Evolutionary conservation across 2,888 invertebrate genomes (phyloP), one percentile per base, ranked within the genome.

Genomic region (Caenorhabditis sp.): DNA sequence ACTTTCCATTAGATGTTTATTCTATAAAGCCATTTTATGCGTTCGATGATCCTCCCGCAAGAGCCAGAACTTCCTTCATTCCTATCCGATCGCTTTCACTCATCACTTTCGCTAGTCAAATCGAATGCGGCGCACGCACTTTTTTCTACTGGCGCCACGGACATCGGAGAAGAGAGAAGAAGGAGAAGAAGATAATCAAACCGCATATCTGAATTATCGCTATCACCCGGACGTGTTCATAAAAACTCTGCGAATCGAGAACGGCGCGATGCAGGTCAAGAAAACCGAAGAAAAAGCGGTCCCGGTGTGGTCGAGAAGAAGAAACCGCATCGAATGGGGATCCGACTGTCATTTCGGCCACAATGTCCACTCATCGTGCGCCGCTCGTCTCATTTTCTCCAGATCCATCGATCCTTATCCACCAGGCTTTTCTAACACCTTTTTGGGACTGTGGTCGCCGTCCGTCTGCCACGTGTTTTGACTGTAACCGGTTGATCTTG

Each of bases 251-350:
- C 45, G 70, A 30, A 71, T 71, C 70, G 45, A 61, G 61, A 71
- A 46, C 59, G 55, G 53, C 46, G 41, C 27, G 59, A 58, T 52
- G 61, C 71, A 48, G 72, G 72, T 73, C 72, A 73, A 63, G 63
- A 63, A 63, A 63, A 63, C 63, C 52, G 72, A 41, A 63, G 48
- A 73, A 73, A 73, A 73, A 73, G 71, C 46, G 55, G 71, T 56
- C 53, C 61, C 70, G 70, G 70, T 61, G 61, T 59, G 61, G 70
- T 61, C 70, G 68, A 32, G 30, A 50, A 37, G 30, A 45, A n/a
- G 45, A 41, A 48, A 59, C 48, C 58, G 52, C 48, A 43, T 48
- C 52, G 50, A 43, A 52, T 52, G 43, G 59, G 59, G 52, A 52
- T 52, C 56, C 48, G 43, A 32, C 50, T n/a, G 58, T 43, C 58